Base-by-base conservation (phyloP, 2,113 vertebrate genomes). In the Eolophus roseicapilla region DNA sequence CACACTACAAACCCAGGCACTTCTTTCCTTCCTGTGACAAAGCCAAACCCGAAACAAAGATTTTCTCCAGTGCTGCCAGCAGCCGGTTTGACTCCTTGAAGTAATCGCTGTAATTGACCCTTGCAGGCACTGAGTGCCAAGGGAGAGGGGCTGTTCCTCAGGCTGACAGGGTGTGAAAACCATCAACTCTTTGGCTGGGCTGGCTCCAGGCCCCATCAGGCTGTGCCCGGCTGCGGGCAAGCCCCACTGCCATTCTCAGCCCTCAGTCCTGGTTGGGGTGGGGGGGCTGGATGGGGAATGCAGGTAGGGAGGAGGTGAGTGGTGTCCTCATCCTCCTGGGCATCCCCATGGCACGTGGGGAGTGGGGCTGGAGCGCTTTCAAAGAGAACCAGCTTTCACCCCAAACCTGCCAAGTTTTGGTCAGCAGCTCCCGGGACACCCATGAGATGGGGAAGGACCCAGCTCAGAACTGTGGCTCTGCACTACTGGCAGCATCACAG, bases 21-120 rank as follows among this genome's bases (percentile, higher is more conserved):
- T 94, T 78, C 86, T 93, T 86, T 53, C 86, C 80, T 92, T 89
- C 81, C 85, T 13, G 25, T 64, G 80, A 92, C 83, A 95, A 84
- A 95, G 81, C 65, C 19, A 23, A 93, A 88, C 80, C 60, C 6
- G 21, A 95, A 89, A 95, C 84, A 93, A 91, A 95, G 94, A 70
- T 93, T 93, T 95, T 84, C 83, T 60, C 55, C 93, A 47, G 86
- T 6, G 24, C 94, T 92, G 94, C 93, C 44, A 19, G 94, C 94
- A 86, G 93, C 86, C 29, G 4, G 81, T 93, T 95, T 79, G 95
- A 82, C 94, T 96, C 84, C 95, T 95, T 95, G 96, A 96, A 96
- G 94, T 94, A 92, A 95, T 95, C 62, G 84, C 91, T 71, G 91
- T 96, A 95, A 97, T 86, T 97, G 96, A 97, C 89, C 95, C 95